phyloP scores from a whole-genome alignment of 1,140 invertebrate genomes.

The Drosophila tsacasi region DNA sequence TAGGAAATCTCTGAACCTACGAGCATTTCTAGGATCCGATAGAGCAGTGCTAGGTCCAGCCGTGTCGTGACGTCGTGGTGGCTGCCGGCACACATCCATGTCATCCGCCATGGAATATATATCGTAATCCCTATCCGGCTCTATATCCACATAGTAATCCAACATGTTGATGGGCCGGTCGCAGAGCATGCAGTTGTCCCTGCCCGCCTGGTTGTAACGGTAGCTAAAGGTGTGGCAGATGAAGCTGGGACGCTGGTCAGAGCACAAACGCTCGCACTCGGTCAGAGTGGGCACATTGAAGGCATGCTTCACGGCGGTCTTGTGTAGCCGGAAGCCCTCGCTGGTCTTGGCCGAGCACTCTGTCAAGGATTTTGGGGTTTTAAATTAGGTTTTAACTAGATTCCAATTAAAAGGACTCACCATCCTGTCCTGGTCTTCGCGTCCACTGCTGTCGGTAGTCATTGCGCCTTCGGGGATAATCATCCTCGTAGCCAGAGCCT shows the following conservation, averaged over 20 bases:
- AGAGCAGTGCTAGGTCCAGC: conserved; percentile 69
- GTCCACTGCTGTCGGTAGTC: conserved; percentile 80
- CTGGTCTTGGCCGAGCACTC: conserved; percentile 91
- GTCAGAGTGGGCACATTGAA: conserved; percentile 88
- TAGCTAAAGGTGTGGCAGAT: conserved; percentile 91
- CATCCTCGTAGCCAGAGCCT: conserved; percentile 73
- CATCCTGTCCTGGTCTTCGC: conserved; percentile 79
- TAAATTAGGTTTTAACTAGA: too few relatives aligned
- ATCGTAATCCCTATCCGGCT: conserved; percentile 91
- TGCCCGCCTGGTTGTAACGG: conserved; percentile 85
- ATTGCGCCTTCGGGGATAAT: conserved; percentile 57
- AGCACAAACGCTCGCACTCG: conserved; percentile 91
- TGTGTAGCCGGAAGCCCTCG: conserved; percentile 90
- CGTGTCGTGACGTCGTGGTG: conserved; percentile 51
- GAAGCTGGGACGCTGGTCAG: conserved; percentile 88
- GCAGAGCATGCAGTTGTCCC: conserved; percentile 92
- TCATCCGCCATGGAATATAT: conserved; percentile 90
- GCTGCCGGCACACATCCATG: conserved; percentile 86
- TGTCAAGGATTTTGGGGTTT: conserved; percentile 62
- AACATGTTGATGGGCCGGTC: conserved; percentile 88
- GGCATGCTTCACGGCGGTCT: conserved; percentile 88
- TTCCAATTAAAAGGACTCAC: background rate
- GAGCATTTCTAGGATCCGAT: conserved; percentile 76
- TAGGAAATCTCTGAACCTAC: conserved; percentile 45
- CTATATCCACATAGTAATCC: conserved; percentile 90